These are phyloP conservation scores for Sapayoa aenigma DNA, from an alignment of 2,113 vertebrate genomes.

Conservation along the genomic window DNA sequence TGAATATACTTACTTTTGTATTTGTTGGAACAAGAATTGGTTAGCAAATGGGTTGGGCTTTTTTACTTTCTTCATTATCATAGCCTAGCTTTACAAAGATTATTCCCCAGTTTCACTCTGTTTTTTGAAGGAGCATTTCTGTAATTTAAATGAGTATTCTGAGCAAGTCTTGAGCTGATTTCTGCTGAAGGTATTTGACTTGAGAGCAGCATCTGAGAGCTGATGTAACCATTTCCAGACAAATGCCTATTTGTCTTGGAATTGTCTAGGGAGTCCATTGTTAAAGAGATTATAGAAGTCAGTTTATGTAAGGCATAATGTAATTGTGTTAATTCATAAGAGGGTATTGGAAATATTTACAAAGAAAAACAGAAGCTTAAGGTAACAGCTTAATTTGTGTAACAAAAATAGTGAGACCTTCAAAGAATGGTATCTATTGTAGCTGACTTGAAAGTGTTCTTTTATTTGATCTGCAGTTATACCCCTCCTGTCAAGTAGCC, in stretches of 20 bases:
- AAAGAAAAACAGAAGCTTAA: neutral
- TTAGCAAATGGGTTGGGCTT: neutral
- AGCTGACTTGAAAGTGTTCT: neutral
- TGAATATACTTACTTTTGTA: neutral
- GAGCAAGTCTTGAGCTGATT: neutral
- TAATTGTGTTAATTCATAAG: neutral
- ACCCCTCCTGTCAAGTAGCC: neutral
- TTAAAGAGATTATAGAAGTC: neutral
- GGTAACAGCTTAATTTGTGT: neutral
- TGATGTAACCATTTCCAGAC: neutral
- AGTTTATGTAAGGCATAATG: neutral
- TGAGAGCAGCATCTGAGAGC: neutral
- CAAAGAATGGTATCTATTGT: neutral
- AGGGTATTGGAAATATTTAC: neutral
- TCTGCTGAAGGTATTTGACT: neutral
- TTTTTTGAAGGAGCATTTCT: neutral
- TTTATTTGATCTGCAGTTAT: neutral
- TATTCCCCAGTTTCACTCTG: neutral
- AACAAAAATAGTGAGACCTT: neutral
- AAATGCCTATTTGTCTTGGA: neutral
- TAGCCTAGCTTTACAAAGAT: neutral
- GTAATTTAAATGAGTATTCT: neutral
- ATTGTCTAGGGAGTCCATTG: neutral
- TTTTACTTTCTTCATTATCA: neutral
- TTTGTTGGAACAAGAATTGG: neutral